phyloP scores from a whole-genome alignment of 2,113 vertebrate species.

The Gasterosteus nipponicus region DNA sequence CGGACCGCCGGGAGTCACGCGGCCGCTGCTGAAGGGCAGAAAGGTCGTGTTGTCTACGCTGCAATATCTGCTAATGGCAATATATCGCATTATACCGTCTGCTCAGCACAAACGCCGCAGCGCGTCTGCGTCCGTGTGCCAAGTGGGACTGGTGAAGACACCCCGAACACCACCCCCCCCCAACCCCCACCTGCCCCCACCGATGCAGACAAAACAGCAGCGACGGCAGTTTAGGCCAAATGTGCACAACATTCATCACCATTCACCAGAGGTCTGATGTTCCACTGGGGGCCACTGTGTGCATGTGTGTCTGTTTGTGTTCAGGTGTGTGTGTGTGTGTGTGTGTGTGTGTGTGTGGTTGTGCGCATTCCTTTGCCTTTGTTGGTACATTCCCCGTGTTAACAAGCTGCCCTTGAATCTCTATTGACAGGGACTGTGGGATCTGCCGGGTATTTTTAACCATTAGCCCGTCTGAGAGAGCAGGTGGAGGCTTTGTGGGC shows the following conservation, averaged over 20 bases:
- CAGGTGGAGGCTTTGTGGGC: constrained; percentile 79
- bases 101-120: constrained; percentile 68
- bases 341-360: constrained; percentile 20
- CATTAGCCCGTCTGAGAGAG: constrained; percentile 70
- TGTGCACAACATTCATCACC: constrained; percentile 51
- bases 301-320: constrained; percentile 14
- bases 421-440: constrained; percentile 74
- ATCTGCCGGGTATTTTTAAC: constrained; percentile 80
- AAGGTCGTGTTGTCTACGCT: constrained; percentile 66
- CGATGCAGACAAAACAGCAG: constrained; percentile 64
- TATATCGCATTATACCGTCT: constrained; percentile 67
- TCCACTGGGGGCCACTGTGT: constrained; percentile 20
- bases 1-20: constrained; percentile 62
- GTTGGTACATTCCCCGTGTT: constrained; percentile 70
- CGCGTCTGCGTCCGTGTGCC: constrained; percentile 68
- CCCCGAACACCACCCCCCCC: background rate
- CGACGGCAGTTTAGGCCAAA: constrained; percentile 62
- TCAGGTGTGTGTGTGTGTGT: constrained; percentile 25
- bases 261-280: constrained; percentile 31
- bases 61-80: constrained; percentile 75
- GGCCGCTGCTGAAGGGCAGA: constrained; percentile 63
- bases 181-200: background rate
- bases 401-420: constrained; percentile 78
- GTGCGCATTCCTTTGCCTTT: constrained; percentile 49
- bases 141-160: constrained; percentile 55